Evolutionary conservation across 2,797 vertebrate species (phyloP).

Genomic region (Synanceia verrucosa): DNA sequence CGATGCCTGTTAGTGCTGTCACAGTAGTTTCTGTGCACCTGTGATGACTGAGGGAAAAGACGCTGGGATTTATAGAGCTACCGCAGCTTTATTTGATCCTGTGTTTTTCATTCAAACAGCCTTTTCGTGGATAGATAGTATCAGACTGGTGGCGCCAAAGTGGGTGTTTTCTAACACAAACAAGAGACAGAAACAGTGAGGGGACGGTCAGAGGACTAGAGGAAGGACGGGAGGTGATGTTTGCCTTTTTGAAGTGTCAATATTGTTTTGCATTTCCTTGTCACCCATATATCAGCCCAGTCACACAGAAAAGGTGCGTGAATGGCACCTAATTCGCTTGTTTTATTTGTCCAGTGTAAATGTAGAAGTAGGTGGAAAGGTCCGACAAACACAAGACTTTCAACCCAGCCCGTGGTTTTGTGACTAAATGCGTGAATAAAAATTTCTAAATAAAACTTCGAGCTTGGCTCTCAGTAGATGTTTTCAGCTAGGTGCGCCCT

Average conservation of each 20-base stretch:
- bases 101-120: slow-evolving; percentile 47
- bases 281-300: background rate
- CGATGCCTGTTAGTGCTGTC: background rate
- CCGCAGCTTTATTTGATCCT: slow-evolving; percentile 24
- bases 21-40: background rate
- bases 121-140: slow-evolving; percentile 40
- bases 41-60: slow-evolving; percentile 14
- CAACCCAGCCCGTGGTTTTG: too few species aligned
- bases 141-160: slow-evolving; percentile 6
- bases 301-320: background rate
- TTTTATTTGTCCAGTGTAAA: background rate
- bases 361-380: background rate
- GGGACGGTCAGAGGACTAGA: background rate
- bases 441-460: too few species aligned
- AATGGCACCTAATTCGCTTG: background rate
- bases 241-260: slow-evolving; percentile 35
- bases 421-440: too few species aligned
- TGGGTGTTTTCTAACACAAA: slow-evolving; percentile 30
- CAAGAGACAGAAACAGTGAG: background rate
- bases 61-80: slow-evolving; percentile 26
- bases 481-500: too few species aligned
- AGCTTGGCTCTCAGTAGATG: too few species aligned
- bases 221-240: background rate
- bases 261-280: background rate
- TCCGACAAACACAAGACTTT: background rate